Conservation (phyloP, 2,888 invertebrate genomes). For the Nowickia ferox region DNA sequence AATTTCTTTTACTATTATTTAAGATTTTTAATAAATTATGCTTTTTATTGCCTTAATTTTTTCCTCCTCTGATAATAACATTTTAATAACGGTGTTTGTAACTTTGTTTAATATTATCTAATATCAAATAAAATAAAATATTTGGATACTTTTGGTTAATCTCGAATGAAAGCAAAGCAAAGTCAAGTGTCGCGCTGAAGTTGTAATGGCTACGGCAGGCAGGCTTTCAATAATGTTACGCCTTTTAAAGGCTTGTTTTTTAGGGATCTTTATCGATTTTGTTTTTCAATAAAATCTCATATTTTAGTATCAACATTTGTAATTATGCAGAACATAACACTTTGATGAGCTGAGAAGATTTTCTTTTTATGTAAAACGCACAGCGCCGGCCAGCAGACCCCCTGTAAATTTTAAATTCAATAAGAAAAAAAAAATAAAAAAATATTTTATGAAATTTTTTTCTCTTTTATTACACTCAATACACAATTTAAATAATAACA, state of each 20-base stretch:
- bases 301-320: slow-evolving; percentile 11
- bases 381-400: background rate
- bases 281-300: slow-evolving; percentile 1
- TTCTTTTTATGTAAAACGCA: background rate
- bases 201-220: background rate
- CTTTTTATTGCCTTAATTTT: background rate
- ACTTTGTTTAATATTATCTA: background rate
- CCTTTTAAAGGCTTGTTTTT: background rate
- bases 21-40: slow-evolving; percentile 8
- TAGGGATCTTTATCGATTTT: background rate
- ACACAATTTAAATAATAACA: background rate
- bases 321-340: slow-evolving; percentile 20
- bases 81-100: slow-evolving; percentile 16
- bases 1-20: background rate
- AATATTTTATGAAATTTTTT: background rate
- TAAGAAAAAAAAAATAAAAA: too few relatives aligned
- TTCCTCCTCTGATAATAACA: background rate
- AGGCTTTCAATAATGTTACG: slow-evolving; percentile 4
- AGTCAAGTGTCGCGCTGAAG: background rate
- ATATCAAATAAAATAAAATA: too few relatives aligned
- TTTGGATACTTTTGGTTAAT: background rate
- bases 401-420: slow-evolving; percentile 8
- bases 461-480: background rate
- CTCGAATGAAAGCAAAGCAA: background rate
- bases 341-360: background rate